These are phyloP conservation scores for Chrosomus eos DNA, from an alignment of 2,797 vertebrate genomes.

Conservation along the genomic window DNA sequence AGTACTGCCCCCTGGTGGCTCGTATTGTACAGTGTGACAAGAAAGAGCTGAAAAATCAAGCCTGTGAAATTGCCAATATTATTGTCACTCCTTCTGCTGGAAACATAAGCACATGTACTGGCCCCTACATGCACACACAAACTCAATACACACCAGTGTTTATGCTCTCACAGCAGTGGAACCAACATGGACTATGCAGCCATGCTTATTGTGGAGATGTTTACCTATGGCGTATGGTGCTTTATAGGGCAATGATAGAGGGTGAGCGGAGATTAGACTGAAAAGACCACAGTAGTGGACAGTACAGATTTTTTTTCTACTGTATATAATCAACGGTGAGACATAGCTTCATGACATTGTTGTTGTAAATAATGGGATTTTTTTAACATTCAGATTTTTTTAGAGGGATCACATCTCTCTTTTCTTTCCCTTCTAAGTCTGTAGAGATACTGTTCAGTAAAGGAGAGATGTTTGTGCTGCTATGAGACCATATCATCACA, in stretches of 20 bases:
- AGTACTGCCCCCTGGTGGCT: conserved; percentile 58
- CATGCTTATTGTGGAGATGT: conserved; percentile 16
- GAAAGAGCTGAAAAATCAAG: conserved; percentile 14
- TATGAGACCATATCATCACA: conserved; percentile 61
- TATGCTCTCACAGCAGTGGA: conserved; percentile 34
- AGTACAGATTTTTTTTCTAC: conserved; percentile 38
- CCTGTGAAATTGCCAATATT: conserved; percentile 21
- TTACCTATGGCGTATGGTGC: conserved; percentile 13
- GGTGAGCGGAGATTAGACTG: not conserved
- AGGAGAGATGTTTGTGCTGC: conserved; percentile 67
- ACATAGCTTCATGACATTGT: conserved; percentile 18
- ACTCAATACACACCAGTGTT: conserved; percentile 11
- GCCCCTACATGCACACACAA: conserved; percentile 22
- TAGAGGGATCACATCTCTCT: conserved; percentile 67
- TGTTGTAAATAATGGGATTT: conserved; percentile 39
- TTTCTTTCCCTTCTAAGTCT: conserved; percentile 57
- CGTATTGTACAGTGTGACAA: conserved; percentile 4
- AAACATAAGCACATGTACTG: conserved; percentile 52
- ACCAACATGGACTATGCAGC: conserved; percentile 35
- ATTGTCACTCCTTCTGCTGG: conserved; percentile 41
- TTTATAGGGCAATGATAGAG: conserved; percentile 14
- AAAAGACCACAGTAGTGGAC: not conserved
- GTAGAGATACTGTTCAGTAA: conserved; percentile 65
- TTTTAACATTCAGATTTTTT: conserved; percentile 18
- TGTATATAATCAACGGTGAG: conserved; percentile 32